Evolutionary conservation across 2,888 invertebrate species (phyloP).

Genomic region (Buathra laborator): DNA sequence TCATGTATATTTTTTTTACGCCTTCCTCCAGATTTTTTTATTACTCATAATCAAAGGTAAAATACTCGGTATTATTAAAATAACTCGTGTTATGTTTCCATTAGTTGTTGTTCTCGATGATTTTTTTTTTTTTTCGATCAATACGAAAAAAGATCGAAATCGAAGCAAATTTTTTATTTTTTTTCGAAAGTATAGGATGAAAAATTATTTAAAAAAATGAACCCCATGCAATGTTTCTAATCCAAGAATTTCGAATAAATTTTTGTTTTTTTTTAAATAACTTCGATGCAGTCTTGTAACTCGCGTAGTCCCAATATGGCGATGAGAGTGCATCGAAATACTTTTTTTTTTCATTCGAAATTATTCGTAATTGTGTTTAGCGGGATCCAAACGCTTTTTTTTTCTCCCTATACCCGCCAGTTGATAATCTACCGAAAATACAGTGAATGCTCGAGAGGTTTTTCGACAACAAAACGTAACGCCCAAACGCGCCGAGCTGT

Average conservation of each 20-base stretch:
- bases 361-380: background rate
- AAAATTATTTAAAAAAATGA: background rate
- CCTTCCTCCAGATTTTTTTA: background rate
- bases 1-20: too few species aligned
- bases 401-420: conserved; percentile 33
- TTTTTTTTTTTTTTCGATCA: too few species aligned
- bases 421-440: conserved; percentile 55
- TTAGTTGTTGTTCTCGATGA: conserved; percentile 1
- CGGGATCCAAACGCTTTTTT: conserved; percentile 18
- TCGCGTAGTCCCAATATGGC: background rate
- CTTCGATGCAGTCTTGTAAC: too few species aligned
- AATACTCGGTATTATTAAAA: conserved; percentile 3
- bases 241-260: background rate
- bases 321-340: background rate
- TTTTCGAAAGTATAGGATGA: background rate
- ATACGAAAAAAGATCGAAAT: too few species aligned
- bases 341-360: background rate
- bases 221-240: background rate
- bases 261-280: background rate
- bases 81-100: conserved; percentile 28
- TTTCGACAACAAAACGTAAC: conserved; percentile 47
- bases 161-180: background rate
- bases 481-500: conserved; percentile 6
- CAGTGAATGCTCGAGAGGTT: conserved; percentile 26
- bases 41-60: conserved; percentile 36